Evolutionary conservation across 1,140 invertebrate genomes (phyloP), one percentile per base, ranked within the genome.

Genomic region (Apis dorsata): DNA sequence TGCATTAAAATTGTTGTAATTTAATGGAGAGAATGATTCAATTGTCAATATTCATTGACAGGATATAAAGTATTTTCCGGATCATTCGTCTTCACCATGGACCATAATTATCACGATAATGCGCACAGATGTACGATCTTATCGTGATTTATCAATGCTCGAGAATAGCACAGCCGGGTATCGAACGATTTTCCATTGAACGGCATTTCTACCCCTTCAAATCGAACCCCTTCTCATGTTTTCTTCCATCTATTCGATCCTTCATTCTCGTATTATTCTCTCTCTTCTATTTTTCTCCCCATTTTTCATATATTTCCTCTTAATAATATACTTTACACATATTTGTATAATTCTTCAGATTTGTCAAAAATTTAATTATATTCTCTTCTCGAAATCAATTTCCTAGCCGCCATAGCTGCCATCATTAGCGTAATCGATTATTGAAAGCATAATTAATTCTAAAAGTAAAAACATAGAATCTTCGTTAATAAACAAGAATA

Each of bases 141-240:
- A 63, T 82, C 57, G 68, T 79, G 66, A 74, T 63, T 72, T 69
- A 87, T 87, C 78, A 62, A 74, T 73, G 65, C 57, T 81, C 71
- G 60, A 86, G 78, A 66, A 59, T 24, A 75, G 8, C 17, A 62
- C 44, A 70, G 75, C 57, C 79, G 60, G 86, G 71, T 62, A 70
- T 70, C 53, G 72, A 77, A 86, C 83, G 75, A 87, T 81, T 87
- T 87, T 84, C 82, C 28, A 71, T 34, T 84, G 69, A 84, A 84
- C 55, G 75, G 66, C 73, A 66, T 74, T 75, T 81, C 85, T 65
- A 5, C 59, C 53, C 71, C 24, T 87, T 70, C 63, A 74, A 85
- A 81, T 5, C n/a, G 53, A 74, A 19, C 28, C 49, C 49, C 21
- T 62, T 21, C 53, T 66, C 34, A 51, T 60, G 53, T 69, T 71